A percentile compares a stretch with the other conserved stretches of the same genome.
These are phyloP conservation scores for Esox masquinongy DNA, from an alignment of 2,797 vertebrate genomes.

Conservation along the genomic window DNA sequence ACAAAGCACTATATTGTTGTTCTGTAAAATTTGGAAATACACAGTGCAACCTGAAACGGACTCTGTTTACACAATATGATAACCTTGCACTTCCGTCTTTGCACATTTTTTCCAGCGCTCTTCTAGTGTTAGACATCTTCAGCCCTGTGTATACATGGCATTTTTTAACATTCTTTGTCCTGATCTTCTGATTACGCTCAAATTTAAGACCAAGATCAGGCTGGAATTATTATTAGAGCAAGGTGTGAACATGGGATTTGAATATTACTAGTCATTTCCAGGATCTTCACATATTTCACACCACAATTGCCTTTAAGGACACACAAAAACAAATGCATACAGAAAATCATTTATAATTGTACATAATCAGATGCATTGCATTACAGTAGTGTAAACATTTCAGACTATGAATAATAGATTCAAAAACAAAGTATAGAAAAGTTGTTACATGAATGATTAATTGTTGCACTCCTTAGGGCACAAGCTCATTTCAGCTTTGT, in stretches of 20 bases:
- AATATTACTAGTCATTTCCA: not conserved
- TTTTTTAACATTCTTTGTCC: too few relatives aligned
- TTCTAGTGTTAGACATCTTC: too few relatives aligned
- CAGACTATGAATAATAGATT: constrained; percentile 51
- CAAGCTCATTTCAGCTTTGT: not conserved
- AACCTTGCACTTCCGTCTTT: too few relatives aligned
- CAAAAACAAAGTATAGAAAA: not conserved
- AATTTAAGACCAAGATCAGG: too few relatives aligned
- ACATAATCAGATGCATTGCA: constrained; percentile 57
- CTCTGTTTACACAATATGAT: too few relatives aligned
- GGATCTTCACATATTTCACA: not conserved
- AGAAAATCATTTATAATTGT: constrained; percentile 8
- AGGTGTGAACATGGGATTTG: not conserved
- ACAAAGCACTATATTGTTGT: not conserved
- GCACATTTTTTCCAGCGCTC: too few relatives aligned
- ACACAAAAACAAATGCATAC: not conserved
- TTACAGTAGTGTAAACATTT: constrained; percentile 40
- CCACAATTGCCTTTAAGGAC: not conserved
- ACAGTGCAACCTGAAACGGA: too few relatives aligned
- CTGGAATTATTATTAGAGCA: too few relatives aligned
- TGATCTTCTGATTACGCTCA: too few relatives aligned
- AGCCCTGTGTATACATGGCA: too few relatives aligned
- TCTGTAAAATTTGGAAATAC: not conserved
- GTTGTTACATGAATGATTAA: constrained; percentile 15
- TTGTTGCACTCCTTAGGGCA: constrained; percentile 12